A percentile compares a stretch with the other conserved stretches of the same genome.
phyloP scores from a whole-genome alignment of 2,113 vertebrate species.

The Oryzias melastigma region DNA sequence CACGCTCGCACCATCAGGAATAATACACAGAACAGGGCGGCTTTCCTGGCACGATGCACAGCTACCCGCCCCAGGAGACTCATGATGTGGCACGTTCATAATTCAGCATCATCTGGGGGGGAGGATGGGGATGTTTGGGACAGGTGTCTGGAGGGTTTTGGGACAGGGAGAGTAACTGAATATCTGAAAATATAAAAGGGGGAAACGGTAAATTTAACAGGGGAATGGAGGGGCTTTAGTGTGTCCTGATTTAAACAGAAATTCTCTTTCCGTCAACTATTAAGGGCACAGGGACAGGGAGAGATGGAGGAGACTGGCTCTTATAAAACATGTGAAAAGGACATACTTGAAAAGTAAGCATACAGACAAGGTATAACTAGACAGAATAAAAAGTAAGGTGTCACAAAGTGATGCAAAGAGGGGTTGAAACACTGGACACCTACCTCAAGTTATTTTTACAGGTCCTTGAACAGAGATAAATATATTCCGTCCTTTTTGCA shows the following conservation, averaged over 20 bases:
- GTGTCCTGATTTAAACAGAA: conserved; percentile 80
- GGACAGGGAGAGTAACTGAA: conserved; percentile 32
- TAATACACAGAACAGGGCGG: conserved; percentile 89
- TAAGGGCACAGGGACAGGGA: conserved; percentile 36
- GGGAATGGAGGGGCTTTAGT: conserved; percentile 26
- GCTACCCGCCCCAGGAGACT: conserved; percentile 98
- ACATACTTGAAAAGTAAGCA: conserved; percentile 58
- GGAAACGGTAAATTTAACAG: conserved; percentile 31
- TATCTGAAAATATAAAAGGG: conserved; percentile 40
- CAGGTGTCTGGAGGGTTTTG: conserved; percentile 36
- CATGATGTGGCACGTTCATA: conserved; percentile 99
- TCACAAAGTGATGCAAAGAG: conserved; percentile 73
- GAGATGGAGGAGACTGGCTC: conserved; percentile 23
- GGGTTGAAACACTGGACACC: conserved; percentile 79
- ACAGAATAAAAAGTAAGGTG: conserved; percentile 48
- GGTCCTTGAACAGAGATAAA: conserved; percentile 74
- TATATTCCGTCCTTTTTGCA: conserved; percentile 71
- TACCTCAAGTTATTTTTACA: conserved; percentile 83
- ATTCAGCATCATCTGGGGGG: conserved; percentile 94
- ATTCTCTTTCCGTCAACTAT: conserved; percentile 78
- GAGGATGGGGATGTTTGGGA: conserved; percentile 59
- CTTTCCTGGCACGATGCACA: conserved; percentile 94
- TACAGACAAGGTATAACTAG: conserved; percentile 56
- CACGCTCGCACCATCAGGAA: conserved; percentile 90
- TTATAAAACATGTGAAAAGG: conserved; percentile 52